These are phyloP conservation scores for Macrophya alboannulata DNA, from an alignment of 2,888 invertebrate species.

Conservation along the genomic window DNA sequence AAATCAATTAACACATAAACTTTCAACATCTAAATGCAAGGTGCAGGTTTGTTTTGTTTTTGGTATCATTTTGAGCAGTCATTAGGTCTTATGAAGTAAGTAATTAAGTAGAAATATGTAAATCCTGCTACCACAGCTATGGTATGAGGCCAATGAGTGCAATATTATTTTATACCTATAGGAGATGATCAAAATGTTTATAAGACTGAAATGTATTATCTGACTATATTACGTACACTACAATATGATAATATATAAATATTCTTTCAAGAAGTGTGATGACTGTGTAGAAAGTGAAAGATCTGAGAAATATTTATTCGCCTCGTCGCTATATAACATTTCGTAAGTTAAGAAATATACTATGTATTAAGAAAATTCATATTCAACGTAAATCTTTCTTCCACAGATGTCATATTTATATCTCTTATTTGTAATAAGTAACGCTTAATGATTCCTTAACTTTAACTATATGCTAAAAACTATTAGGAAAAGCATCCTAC, in stretches of 20 bases:
- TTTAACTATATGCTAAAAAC: slow-evolving; percentile 47
- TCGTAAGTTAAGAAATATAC: slow-evolving; percentile 29
- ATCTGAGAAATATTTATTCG: slow-evolving; percentile 32
- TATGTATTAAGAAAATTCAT: slow-evolving; percentile 28
- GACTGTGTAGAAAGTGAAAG: slow-evolving; percentile 19
- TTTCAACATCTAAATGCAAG: slow-evolving; percentile 36
- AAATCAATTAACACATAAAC: slow-evolving; percentile 30
- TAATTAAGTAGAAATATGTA: slow-evolving; percentile 29
- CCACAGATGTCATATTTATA: slow-evolving; percentile 34
- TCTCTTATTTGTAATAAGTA: slow-evolving; percentile 30
- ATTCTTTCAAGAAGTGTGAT: slow-evolving; percentile 24
- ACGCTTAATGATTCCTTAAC: slow-evolving; percentile 29
- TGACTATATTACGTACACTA: slow-evolving; percentile 36
- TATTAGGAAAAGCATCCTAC: slow-evolving; percentile 49
- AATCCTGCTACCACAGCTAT: slow-evolving; percentile 35
- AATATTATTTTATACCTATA: slow-evolving; percentile 34
- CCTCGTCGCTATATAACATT: slow-evolving; percentile 9
- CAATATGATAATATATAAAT: slow-evolving; percentile 34
- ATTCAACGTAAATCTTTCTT: slow-evolving; percentile 28
- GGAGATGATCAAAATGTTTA: slow-evolving; percentile 33
- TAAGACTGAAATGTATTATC: background rate
- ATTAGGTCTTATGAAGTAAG: slow-evolving; percentile 30
- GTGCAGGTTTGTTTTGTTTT: background rate
- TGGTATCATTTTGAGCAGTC: slow-evolving; percentile 47
- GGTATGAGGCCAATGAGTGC: slow-evolving; percentile 39